phyloP scores from a whole-genome alignment of 1,140 invertebrate species.

The Lucilia sericata region DNA sequence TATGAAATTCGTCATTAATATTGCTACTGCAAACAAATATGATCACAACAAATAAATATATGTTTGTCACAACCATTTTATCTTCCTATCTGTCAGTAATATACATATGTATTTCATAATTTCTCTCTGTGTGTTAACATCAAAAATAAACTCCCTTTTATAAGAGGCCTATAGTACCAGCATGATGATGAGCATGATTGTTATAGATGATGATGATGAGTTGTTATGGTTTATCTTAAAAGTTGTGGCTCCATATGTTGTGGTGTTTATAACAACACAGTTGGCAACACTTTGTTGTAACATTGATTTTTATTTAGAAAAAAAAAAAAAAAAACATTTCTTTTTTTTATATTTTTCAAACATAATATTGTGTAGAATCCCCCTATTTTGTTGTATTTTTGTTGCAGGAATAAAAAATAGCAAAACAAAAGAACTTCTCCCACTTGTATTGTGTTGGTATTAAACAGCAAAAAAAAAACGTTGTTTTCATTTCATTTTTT shows the following conservation, averaged over 20 bases:
- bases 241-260: slow-evolving; percentile 34
- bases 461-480: background rate
- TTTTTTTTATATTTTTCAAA: background rate
- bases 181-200: background rate
- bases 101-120: no score
- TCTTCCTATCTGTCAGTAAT: no score
- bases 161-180: no score
- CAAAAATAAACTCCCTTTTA: background rate
- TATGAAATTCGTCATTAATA: no score
- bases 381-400: background rate
- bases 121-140: background rate
- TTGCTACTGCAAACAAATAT: no score
- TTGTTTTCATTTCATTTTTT: slow-evolving; percentile 9
- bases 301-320: slow-evolving; percentile 27
- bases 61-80: no score
- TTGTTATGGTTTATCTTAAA: background rate
- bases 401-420: background rate
- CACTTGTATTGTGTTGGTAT: slow-evolving; percentile 33
- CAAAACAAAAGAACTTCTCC: slow-evolving; percentile 37
- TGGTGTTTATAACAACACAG: slow-evolving; percentile 30
- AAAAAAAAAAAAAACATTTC: background rate
- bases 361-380: background rate
- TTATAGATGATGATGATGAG: background rate
- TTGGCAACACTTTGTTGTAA: slow-evolving; percentile 43
- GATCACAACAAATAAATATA: no score